Evolutionary conservation across 30 jellyfish, hydroid and myxozoan species (phyloP).

Genomic region (Rhopilema esculentum): DNA sequence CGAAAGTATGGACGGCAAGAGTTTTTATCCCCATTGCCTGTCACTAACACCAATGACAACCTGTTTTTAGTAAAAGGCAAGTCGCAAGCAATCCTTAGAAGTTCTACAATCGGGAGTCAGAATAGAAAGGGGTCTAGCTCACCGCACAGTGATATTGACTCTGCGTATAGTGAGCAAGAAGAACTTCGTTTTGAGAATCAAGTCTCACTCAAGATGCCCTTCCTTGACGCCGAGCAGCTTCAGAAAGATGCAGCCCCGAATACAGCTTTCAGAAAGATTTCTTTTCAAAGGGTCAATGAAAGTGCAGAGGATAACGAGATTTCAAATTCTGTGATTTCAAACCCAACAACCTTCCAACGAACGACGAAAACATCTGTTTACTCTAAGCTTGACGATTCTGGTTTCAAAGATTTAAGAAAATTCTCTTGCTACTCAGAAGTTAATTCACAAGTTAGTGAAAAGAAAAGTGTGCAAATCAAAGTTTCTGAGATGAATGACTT

Average conservation of each 20-base stretch:
- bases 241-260: too few relatives aligned
- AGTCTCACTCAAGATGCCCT: neutral
- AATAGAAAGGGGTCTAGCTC: neutral
- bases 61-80: neutral
- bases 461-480: neutral
- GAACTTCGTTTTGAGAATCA: neutral
- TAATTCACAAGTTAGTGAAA: neutral
- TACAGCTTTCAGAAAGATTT: neutral
- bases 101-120: neutral
- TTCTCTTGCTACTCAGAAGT: neutral
- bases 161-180: neutral
- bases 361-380: neutral
- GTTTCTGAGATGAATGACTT: too few relatives aligned
- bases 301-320: neutral
- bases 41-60: neutral
- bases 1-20: neutral
- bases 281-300: neutral
- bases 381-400: constrained; percentile 26
- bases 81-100: neutral
- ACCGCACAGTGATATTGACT: neutral
- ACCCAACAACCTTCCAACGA: neutral
- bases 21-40: neutral
- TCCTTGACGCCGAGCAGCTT: too few relatives aligned
- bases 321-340: neutral
- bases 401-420: constrained; percentile 4